These are phyloP conservation scores for Platyscapa corneri DNA, from an alignment of 1,140 invertebrate genomes.

Conservation along the genomic window DNA sequence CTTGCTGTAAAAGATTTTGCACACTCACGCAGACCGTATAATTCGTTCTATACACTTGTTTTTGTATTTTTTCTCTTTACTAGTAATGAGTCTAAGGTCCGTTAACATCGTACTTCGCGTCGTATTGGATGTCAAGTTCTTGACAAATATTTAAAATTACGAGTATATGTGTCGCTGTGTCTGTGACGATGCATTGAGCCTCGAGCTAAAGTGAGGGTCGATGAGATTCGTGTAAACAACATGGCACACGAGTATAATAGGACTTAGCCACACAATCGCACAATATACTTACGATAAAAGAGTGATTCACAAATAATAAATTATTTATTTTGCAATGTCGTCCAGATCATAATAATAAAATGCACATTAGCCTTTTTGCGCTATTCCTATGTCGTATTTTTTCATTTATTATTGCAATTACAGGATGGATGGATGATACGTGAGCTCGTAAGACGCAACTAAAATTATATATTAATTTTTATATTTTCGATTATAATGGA, in stretches of 20 bases:
- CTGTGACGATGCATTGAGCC: background rate
- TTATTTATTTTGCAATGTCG: conserved; percentile 3
- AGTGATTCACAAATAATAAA: background rate
- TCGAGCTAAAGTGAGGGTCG: background rate
- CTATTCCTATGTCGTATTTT: no score
- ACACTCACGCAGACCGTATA: no score
- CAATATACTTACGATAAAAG: background rate
- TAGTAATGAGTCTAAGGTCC: background rate
- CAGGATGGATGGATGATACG: no score
- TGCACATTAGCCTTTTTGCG: no score
- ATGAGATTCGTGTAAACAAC: background rate
- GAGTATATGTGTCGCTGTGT: background rate
- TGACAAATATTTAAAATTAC: conserved; percentile 3
- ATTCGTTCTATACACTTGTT: background rate
- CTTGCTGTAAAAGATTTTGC: background rate
- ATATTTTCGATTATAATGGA: no score
- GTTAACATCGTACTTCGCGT: background rate
- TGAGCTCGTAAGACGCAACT: no score
- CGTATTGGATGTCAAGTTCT: conserved; percentile 31
- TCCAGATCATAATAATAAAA: background rate
- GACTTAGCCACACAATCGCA: background rate
- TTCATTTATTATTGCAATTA: background rate
- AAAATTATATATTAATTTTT: no score
- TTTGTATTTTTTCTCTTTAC: background rate
- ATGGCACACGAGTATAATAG: background rate